Base-by-base conservation (phyloP, 2,797 vertebrate genomes). In the Typhlichthys subterraneus region DNA sequence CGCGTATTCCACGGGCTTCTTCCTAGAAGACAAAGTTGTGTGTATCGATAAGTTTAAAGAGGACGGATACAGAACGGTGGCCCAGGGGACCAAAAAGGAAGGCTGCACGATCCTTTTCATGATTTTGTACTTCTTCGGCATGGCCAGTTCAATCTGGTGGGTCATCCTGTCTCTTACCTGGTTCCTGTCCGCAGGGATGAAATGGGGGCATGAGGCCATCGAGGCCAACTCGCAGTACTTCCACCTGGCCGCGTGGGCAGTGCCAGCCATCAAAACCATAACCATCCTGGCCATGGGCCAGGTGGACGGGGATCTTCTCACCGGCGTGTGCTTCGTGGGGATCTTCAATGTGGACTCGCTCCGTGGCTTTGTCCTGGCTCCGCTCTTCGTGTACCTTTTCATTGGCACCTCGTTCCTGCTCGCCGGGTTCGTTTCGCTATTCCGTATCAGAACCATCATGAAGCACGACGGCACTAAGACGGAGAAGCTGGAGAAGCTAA, bases 91-190 rank as follows among this genome's bases (percentile, higher is more conserved):
- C 54, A 99, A 99, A 80, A 99, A 98, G 81, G 97, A 99, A 78
- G 97, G 96, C 54, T 99, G 97, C 89, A 99, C 97, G 66, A 98
- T 99, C 71, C 95, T 99, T 60, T 99, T 99, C 88, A 99, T 99
- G 97, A 94, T 99, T 52, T 89, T 99, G 19, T 94, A 99, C 90
- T 94, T 75, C 73, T 98, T 97, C 0, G 88, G 95, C 72, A 96
- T 96, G 96, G 95, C 96, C 68, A 94, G 94, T 81, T 95, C 96
- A 69, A 92, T 95, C 76, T 98, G 96, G 96, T 97, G 96, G 96
- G 94, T 98, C 57, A 90, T 98, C 65, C 87, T 99, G 58, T 97
- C 97, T 56, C 94, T 99, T 73, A 98, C 97, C 1, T 99, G 97
- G 97, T 99, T 99, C 86, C 94, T 99, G 69, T 96, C 97, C 0